These are phyloP conservation scores for Ariopsis seemanni DNA, from an alignment of 2,113 vertebrate genomes.

Conservation along the genomic window DNA sequence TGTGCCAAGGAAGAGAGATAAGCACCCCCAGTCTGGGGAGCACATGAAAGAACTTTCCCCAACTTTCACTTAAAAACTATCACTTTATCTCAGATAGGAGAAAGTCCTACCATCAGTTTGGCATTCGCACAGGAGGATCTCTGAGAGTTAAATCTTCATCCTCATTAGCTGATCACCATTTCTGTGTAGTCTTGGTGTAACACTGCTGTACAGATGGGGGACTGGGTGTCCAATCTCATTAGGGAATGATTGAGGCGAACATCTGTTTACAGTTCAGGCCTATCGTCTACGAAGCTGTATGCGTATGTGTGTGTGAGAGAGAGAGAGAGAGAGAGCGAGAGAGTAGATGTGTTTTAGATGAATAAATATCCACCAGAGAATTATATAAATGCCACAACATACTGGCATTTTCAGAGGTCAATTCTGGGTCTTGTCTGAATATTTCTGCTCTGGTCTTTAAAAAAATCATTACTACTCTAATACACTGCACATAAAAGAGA, in stretches of 20 bases:
- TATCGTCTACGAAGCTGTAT: slow-evolving; percentile 13
- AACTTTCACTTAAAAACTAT: slow-evolving; percentile 3
- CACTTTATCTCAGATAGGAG: not conserved
- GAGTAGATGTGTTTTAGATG: slow-evolving; percentile 6
- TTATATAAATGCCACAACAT: not conserved
- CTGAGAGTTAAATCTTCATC: not conserved
- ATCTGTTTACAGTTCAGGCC: slow-evolving; percentile 73
- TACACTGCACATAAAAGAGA: not conserved
- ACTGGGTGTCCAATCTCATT: slow-evolving; percentile 75
- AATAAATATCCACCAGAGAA: slow-evolving; percentile 31
- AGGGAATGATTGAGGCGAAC: slow-evolving; percentile 74
- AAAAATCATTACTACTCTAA: not conserved
- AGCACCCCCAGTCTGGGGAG: not conserved
- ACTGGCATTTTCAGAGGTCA: slow-evolving; percentile 39
- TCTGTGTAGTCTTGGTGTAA: slow-evolving; percentile 21
- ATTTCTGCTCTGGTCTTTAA: not conserved
- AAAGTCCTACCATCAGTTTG: slow-evolving; percentile 19
- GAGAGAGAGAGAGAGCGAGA: not conserved
- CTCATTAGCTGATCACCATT: slow-evolving; percentile 19
- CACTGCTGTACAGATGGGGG: slow-evolving; percentile 67
- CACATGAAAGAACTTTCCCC: slow-evolving; percentile 5
- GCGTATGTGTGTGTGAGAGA: not conserved
- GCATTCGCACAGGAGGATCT: slow-evolving; percentile 4
- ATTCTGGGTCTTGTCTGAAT: slow-evolving; percentile 18
- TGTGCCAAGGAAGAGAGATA: slow-evolving; percentile 29